Conservation (phyloP, 1,140 invertebrate genomes). For the Colletes gigas region DNA sequence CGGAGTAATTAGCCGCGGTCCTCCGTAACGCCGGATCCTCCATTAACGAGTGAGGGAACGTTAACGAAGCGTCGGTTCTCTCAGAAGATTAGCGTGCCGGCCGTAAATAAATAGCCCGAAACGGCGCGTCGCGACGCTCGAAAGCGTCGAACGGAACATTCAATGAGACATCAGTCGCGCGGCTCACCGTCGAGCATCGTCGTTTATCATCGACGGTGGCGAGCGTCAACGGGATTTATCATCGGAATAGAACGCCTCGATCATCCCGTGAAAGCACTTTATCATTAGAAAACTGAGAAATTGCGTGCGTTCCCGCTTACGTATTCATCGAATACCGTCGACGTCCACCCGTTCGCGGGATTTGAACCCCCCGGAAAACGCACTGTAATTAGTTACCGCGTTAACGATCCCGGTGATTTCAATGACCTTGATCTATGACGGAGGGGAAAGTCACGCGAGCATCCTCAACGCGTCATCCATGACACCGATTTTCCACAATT, state of each 20-base stretch:
- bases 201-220: slow-evolving; percentile 14
- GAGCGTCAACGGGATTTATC: slow-evolving; percentile 17
- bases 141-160: slow-evolving; percentile 13
- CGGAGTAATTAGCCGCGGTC: no score
- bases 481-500: no score
- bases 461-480: no score
- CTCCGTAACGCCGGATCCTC: no score
- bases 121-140: neutral
- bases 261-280: neutral
- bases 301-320: slow-evolving; percentile 8
- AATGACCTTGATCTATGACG: no score
- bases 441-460: no score
- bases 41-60: neutral
- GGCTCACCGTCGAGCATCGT: neutral
- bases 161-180: slow-evolving; percentile 4
- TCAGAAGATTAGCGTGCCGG: neutral
- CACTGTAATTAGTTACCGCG: neutral
- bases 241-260: slow-evolving; percentile 10
- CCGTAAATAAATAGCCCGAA: neutral
- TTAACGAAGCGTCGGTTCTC: neutral
- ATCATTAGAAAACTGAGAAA: slow-evolving; percentile 21
- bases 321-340: neutral
- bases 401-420: no score
- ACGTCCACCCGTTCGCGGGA: no score
- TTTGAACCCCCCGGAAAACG: slow-evolving; percentile 30